Base-by-base conservation (phyloP, 1,140 invertebrate species). In the Drosophila bipectinata region DNA sequence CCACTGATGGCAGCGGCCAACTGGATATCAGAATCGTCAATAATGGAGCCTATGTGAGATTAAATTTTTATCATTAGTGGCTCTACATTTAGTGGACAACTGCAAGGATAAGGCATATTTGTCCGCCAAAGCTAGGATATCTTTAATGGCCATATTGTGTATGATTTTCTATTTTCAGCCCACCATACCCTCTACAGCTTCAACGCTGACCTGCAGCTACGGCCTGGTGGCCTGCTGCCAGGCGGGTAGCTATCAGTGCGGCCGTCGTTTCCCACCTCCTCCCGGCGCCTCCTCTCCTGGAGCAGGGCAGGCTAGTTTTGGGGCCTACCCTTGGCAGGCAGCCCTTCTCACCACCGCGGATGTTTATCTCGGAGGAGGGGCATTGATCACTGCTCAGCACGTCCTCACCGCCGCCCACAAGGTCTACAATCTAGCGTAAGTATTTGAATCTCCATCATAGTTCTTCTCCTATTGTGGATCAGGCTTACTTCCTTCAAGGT, bases 351-450 rank as follows among this genome's bases (percentile, higher is more conserved):
- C 92, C 49, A 39, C 67, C 2, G 74, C 75, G 12, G 92, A 95
- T 75, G 92, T 92, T 52, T 96, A 95, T 76, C 67, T 95, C 37
- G 95, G 95, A 14, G 95, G 94, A 12, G 95, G 95, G 6, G 95
- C 94, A 5, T 91, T 96, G 3, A 93, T 96, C 41, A 93, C 94
- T 68, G 75, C 92, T 10, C 92, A 93, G 18, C 93, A 95, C 81
- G 93, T 96, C 5, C 78, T 96, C 1, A 96, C 95, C 2, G 95
- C 93, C 1, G 95, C 95, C 21, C 95, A 96, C 80, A 94, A 95
- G 87, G 92, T 96, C 32, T 80, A 92, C 26, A 73, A 92, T 52
- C 93, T 94, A 59, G 74, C 92, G 95, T 95, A 92, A 94, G 94
- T 93, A 18, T 9, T 24, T n/a, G 6, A 28, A 0, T 1, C 18